Evolutionary conservation across 2,113 vertebrate species (phyloP), one percentile per base, ranked within the genome.

Genomic region (Erythrocercus mccallii): DNA sequence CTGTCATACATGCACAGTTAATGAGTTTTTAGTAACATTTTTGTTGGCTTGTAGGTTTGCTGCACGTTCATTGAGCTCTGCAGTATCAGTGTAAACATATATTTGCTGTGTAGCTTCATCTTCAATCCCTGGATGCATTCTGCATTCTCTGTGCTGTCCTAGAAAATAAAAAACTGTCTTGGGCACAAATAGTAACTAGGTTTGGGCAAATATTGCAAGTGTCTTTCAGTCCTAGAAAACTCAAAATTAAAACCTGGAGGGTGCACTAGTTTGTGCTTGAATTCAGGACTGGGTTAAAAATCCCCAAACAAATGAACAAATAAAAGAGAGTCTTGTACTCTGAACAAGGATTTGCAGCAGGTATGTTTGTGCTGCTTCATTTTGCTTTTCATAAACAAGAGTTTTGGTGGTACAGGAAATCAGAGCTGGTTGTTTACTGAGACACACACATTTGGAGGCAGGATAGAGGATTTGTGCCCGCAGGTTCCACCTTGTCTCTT

Each of bases 401-500:
- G 5, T 23, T 64, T 62, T 88, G 28, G 15, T 84, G 51, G 21
- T 12, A 6, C 25, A 56, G 3, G 0, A 18, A 38, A 19, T 14
- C 15, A 11, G 21, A 70, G 50, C 23, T 77, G 21, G 11, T 38
- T 87, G 14, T 83, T 61, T 40, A 20, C 27, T 11, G 31, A 45
- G 24, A 5, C 25, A 31, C 1, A 0, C 1, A 7, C 5, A 9
- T 62, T 56, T 20, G 69, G 44, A 53, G 42, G 91, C 27, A 81
- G 72, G 24, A 22, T 0, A 5, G 47, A 71, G 51, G 60, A 45
- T 51, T 37, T 60, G 30, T 70, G 72, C 76, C 72, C 23, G 28
- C 4, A 60, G 80, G 51, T 51, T 33, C 2, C 6, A 1, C 0
- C 0, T 25, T 56, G 54, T 58, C 44, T 56, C 44, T 62, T 47